phyloP scores from a whole-genome alignment of 2,888 invertebrate genomes.

The Cataglyphis cursor region DNA sequence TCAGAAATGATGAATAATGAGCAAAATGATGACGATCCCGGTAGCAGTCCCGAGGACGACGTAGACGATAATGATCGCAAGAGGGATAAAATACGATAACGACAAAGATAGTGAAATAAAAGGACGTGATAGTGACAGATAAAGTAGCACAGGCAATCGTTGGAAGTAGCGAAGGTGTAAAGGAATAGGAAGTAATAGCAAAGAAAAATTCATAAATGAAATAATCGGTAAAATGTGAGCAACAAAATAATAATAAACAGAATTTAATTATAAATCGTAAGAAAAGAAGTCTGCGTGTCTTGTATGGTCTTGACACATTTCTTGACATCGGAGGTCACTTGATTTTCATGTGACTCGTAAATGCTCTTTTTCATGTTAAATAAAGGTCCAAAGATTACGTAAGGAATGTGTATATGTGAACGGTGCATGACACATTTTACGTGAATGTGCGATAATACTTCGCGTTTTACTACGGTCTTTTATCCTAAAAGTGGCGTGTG shows the following conservation, averaged over 20 bases:
- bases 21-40: background rate
- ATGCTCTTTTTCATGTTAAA: slow-evolving; percentile 6
- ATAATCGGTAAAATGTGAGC: slow-evolving; percentile 75
- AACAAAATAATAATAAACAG: slow-evolving; percentile 73
- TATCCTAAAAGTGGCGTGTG: slow-evolving; percentile 39
- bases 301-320: slow-evolving; percentile 54
- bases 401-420: slow-evolving; percentile 33
- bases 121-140: slow-evolving; percentile 54
- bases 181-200: slow-evolving; percentile 80
- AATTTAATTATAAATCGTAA: slow-evolving; percentile 35
- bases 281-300: slow-evolving; percentile 52
- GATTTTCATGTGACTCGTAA: slow-evolving; percentile 68
- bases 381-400: slow-evolving; percentile 15
- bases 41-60: background rate
- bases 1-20: slow-evolving; percentile 15
- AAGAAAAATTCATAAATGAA: slow-evolving; percentile 85
- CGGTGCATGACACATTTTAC: slow-evolving; percentile 50
- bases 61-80: slow-evolving; percentile 31
- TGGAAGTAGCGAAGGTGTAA: slow-evolving; percentile 42
- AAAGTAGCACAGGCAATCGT: slow-evolving; percentile 45
- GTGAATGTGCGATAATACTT: slow-evolving; percentile 45
- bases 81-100: slow-evolving; percentile 55
- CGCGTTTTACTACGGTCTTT: slow-evolving; percentile 43
- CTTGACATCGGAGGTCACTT: slow-evolving; percentile 69
- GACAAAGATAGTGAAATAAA: slow-evolving; percentile 29